phyloP scores from a whole-genome alignment of 2,113 vertebrate genomes.

The Catharus minimus region DNA sequence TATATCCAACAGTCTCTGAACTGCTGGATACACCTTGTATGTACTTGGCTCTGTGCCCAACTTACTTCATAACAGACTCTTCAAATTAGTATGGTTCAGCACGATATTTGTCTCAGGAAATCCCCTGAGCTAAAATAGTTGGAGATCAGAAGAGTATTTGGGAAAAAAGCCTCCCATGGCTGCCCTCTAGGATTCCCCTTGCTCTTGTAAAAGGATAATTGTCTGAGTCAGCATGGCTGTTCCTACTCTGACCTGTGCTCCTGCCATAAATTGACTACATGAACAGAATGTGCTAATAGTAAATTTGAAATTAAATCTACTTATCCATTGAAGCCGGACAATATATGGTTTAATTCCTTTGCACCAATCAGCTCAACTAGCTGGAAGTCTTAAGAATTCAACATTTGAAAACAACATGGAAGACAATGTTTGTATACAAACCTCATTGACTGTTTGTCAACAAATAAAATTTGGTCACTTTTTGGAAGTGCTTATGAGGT shows the following conservation, averaged over 20 bases:
- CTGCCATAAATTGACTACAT: neutral
- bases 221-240: neutral
- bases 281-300: neutral
- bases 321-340: neutral
- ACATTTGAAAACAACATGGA: neutral
- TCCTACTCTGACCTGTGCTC: neutral
- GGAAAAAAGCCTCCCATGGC: neutral
- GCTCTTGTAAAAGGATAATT: neutral
- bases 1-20: neutral
- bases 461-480: neutral
- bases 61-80: neutral
- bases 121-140: neutral
- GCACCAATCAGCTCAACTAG: neutral
- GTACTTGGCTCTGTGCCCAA: neutral
- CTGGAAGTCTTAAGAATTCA: neutral
- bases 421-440: neutral
- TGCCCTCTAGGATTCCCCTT: neutral
- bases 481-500: neutral
- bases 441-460: neutral
- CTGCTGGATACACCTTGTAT: neutral
- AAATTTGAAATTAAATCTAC: neutral
- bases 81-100: neutral
- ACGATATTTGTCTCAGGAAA: neutral
- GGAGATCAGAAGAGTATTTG: neutral
- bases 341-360: neutral